Conservation (phyloP, 2,113 vertebrate genomes). For the Cephalopholis sonnerati region DNA sequence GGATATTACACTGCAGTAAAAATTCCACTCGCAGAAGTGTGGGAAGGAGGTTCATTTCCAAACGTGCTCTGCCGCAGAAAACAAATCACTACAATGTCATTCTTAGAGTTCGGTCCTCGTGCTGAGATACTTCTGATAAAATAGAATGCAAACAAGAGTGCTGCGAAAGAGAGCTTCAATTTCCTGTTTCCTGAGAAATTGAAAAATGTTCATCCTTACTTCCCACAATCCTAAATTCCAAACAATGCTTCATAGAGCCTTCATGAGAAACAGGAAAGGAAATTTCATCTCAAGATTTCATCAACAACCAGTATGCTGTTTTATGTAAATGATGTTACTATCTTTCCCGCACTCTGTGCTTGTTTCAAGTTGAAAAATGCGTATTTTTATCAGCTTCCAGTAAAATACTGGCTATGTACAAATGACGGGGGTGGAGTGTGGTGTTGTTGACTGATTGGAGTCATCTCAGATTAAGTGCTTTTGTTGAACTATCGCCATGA, state of each 20-base stretch:
- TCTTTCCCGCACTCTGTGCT: neutral
- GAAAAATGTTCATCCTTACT: constrained; percentile 15
- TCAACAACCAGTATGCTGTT: constrained; percentile 36
- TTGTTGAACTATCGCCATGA: neutral
- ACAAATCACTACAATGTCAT: constrained; percentile 46
- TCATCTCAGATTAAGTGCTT: constrained; percentile 46
- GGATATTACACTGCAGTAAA: constrained; percentile 72
- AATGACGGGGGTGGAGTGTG: neutral
- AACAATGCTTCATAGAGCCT: constrained; percentile 16
- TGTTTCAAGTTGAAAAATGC: constrained; percentile 13
- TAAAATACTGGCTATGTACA: constrained; percentile 23
- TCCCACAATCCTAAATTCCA: neutral
- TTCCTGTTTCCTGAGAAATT: constrained; percentile 36
- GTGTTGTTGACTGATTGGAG: constrained; percentile 24
- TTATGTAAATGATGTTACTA: constrained; percentile 37
- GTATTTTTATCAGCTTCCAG: constrained; percentile 8
- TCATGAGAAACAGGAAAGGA: neutral
- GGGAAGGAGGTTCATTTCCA: constrained; percentile 42
- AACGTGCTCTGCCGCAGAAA: constrained; percentile 42
- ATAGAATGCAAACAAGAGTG: constrained; percentile 35
- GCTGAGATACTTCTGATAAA: constrained; percentile 47
- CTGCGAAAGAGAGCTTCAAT: neutral
- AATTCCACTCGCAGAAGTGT: constrained; percentile 41
- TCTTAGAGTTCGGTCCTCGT: constrained; percentile 26
- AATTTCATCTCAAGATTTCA: constrained; percentile 36